Conservation (phyloP, 2,888 invertebrate genomes). For the Terebella lapidaria region DNA sequence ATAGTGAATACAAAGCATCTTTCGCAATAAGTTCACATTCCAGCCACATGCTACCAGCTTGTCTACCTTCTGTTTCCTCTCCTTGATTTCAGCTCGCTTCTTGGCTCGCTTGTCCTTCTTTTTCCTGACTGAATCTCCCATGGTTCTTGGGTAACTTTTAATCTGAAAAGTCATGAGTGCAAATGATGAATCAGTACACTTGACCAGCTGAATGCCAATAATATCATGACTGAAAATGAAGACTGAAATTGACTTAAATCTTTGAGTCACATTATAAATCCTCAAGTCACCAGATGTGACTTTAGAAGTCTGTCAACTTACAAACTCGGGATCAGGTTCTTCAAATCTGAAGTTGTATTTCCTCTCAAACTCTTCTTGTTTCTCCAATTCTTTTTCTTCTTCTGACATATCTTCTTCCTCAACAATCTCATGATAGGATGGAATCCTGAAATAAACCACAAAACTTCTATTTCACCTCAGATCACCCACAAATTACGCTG, state of each 20-base stretch:
- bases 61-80: slow-evolving; percentile 18
- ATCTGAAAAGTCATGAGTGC: slow-evolving; percentile 57
- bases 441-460: slow-evolving; percentile 32
- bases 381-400: slow-evolving; percentile 70
- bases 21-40: no score
- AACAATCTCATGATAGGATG: slow-evolving; percentile 64
- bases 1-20: no score
- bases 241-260: no score
- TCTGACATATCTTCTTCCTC: slow-evolving; percentile 58
- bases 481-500: no score
- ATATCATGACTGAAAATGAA: no score
- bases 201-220: no score
- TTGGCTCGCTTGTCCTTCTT: slow-evolving; percentile 73
- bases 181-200: no score
- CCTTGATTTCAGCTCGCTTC: slow-evolving; percentile 66
- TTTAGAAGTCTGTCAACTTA: slow-evolving; percentile 28
- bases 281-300: no score
- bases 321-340: slow-evolving; percentile 85
- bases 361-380: slow-evolving; percentile 85
- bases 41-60: no score
- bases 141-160: slow-evolving; percentile 85
- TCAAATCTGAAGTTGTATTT: slow-evolving; percentile 96
- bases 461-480: neutral
- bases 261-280: no score
- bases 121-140: slow-evolving; percentile 75